Percentiles rank a stretch among this genome's conserved stretches.
These are phyloP conservation scores for Muscidifurax raptorellus DNA, from an alignment of 1,140 invertebrate species.

Conservation along the genomic window DNA sequence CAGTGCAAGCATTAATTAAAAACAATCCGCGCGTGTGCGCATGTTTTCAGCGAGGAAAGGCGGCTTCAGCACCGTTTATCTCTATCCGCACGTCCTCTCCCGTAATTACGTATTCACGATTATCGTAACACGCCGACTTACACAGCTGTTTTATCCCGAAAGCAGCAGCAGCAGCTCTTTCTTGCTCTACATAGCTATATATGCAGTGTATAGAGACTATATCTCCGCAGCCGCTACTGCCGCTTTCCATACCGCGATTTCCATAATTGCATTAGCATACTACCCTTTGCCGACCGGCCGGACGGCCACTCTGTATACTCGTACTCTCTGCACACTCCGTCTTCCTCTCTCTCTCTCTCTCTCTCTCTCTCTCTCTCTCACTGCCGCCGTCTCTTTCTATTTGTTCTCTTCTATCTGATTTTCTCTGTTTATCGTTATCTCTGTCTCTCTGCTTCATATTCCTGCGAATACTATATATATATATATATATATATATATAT, in stretches of 20 bases:
- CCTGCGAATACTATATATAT: too few species aligned
- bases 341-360: slow-evolving; percentile 17
- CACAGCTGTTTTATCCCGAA: slow-evolving; percentile 54
- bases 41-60: slow-evolving; percentile 61
- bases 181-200: neutral
- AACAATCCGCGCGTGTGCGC: neutral
- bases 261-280: slow-evolving; percentile 67
- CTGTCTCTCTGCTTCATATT: neutral
- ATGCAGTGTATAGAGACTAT: too few species aligned
- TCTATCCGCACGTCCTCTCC: slow-evolving; percentile 59
- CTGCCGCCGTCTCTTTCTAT: neutral
- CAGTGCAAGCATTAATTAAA: neutral
- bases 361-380: slow-evolving; percentile 1
- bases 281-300: slow-evolving; percentile 53
- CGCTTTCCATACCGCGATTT: slow-evolving; percentile 64
- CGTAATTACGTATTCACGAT: slow-evolving; percentile 68
- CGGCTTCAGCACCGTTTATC: slow-evolving; percentile 64
- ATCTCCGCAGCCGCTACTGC: slow-evolving; percentile 1
- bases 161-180: slow-evolving; percentile 35
- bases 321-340: neutral
- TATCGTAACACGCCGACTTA: slow-evolving; percentile 63
- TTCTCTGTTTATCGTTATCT: slow-evolving; percentile 28
- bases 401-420: slow-evolving; percentile 8
- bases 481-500: too few species aligned
- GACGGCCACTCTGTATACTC: neutral